Conservation (phyloP, 1,140 invertebrate genomes). For the Heterodera carotae region DNA sequence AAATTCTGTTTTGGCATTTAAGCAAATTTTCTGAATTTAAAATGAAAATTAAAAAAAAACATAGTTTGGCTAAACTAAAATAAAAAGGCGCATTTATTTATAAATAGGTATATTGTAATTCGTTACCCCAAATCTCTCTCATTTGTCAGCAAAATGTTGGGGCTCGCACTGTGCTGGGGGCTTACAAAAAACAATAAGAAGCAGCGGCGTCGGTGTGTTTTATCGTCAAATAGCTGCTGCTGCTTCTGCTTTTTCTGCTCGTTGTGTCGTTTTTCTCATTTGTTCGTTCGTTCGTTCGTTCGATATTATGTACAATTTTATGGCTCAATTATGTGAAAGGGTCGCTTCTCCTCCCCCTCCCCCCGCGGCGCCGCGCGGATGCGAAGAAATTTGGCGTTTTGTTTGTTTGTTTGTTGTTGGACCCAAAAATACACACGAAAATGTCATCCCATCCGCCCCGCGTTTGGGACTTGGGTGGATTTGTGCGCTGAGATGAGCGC, state of each 20-base stretch:
- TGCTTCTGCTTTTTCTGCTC: background rate
- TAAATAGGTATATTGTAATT: too few species aligned
- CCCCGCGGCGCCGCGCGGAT: background rate
- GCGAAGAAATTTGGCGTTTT: background rate
- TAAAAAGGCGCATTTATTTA: too few species aligned
- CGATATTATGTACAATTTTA: background rate
- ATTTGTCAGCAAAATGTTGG: too few species aligned
- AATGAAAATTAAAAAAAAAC: too few species aligned
- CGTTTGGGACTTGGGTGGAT: background rate
- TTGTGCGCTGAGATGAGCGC: background rate
- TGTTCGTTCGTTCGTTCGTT: background rate
- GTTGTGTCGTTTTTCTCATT: background rate
- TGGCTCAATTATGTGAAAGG: background rate
- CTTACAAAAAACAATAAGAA: background rate
- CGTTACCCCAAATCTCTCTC: too few species aligned
- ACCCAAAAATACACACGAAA: background rate
- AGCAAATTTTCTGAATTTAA: too few species aligned
- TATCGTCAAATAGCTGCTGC: background rate
- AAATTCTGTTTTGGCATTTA: too few species aligned
- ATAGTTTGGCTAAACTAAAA: too few species aligned
- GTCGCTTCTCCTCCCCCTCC: too few species aligned
- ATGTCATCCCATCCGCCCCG: too few species aligned
- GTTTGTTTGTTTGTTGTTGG: background rate
- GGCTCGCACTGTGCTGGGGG: too few species aligned
- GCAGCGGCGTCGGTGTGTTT: too few species aligned